A percentile compares a stretch with the other conserved stretches of the same genome.
phyloP scores from a whole-genome alignment of 2,797 vertebrate genomes.

The Chelon auratus region DNA sequence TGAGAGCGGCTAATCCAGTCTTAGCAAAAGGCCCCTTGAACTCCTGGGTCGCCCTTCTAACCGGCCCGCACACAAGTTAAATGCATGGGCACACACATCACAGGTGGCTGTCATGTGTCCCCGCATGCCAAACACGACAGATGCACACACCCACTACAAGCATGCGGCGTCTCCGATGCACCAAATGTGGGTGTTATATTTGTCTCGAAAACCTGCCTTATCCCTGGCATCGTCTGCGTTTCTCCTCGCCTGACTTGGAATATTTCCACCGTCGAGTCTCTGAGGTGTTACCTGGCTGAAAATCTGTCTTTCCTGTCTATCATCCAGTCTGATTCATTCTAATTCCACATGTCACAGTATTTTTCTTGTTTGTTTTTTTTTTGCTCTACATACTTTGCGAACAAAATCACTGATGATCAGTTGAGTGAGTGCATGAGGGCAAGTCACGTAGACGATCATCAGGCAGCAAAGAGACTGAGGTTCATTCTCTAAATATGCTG shows the following conservation, averaged over 20 bases:
- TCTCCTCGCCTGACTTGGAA: not conserved
- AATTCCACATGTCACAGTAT: constrained; percentile 1
- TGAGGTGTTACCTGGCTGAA: constrained; percentile 41
- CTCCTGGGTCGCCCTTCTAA: constrained; percentile 46
- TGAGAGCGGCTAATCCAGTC: constrained; percentile 70
- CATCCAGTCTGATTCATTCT: constrained; percentile 26
- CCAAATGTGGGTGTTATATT: constrained; percentile 8
- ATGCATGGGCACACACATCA: constrained; percentile 23
- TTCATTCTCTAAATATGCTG: not conserved
- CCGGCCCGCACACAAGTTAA: constrained; percentile 6
- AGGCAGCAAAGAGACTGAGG: not conserved
- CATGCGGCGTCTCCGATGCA: not conserved
- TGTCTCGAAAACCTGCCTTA: constrained; percentile 33
- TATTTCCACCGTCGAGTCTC: constrained; percentile 21
- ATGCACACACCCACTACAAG: constrained; percentile 9
- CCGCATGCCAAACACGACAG: no score
- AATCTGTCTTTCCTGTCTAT: constrained; percentile 14
- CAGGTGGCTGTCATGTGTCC: no score
- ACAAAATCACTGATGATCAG: not conserved
- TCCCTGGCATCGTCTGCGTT: constrained; percentile 19
- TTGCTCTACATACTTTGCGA: not conserved
- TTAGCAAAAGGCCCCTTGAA: constrained; percentile 61
- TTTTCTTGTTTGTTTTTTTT: not conserved
- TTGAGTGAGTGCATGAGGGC: not conserved
- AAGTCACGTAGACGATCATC: constrained; percentile 25